Base-by-base conservation (phyloP, 2,888 invertebrate species). In the Neoascia interrupta region DNA sequence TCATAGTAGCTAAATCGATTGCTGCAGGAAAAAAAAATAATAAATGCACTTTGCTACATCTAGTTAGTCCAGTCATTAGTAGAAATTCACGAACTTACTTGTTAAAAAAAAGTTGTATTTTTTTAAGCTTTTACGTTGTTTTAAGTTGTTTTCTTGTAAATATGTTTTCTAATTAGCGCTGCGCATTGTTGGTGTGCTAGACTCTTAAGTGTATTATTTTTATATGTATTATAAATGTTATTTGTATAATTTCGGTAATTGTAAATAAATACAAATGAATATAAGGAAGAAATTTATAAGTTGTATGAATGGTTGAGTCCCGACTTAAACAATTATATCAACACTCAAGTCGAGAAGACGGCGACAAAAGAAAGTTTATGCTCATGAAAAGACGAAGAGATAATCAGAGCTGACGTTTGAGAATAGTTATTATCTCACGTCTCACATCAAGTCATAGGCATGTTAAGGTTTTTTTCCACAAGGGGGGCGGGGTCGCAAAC, bases 91-190 rank as follows among this genome's bases (percentile, higher is more conserved):
- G 36, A 73, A 73, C 31, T 73, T 73, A 58, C 43, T 51, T 66
- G 36, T 58, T 39, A 19, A 47, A 51, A 13, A 58, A n/a, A n/a
- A n/a, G n/a, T n/a, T n/a, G n/a, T n/a, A n/a, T n/a, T n/a, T 47
- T 41, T 54, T 18, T 61, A 68, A 58, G 56, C 21, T 45, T 37
- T 54, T n/a, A 66, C 23, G 43, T 56, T 39, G 39, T 70, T 45
- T 64, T 58, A 31, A 34, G 43, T 49, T 26, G 31, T 41, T 61
- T 47, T 51, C 68, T 58, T 73, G 56, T 72, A 72, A 72, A 72
- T 70, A 76, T 56, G 61, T 15, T 53, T 15, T 54, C 16, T 31
- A n/a, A 5, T 8, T 2, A 28, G n/a, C 5, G 23, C 8, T 4
- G 31, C 2, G 1, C n/a, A 28, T 3, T 49, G 21, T 3, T 11